Evolutionary conservation across 2,113 vertebrate species (phyloP).

Genomic region (Capricornis sumatraensis): DNA sequence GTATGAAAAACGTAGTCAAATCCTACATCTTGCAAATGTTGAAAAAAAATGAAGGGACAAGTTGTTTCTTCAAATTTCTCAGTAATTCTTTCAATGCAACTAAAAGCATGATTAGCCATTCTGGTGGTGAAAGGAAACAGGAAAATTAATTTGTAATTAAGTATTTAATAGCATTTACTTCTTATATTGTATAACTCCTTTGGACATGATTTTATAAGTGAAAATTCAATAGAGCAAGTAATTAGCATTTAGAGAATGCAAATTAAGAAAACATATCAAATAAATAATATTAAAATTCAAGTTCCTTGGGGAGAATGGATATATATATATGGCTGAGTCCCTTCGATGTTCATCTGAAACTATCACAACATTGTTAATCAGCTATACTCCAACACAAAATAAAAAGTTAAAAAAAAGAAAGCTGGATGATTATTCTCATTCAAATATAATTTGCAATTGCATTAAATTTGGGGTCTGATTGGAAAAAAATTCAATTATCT

Average conservation of each 20-base stretch:
- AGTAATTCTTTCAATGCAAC: background rate
- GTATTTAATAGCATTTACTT: background rate
- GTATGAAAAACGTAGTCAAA: background rate
- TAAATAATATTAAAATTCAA: conserved; percentile 52
- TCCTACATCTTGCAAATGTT: background rate
- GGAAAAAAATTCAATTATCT: background rate
- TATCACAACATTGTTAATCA: background rate
- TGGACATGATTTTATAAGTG: conserved; percentile 34
- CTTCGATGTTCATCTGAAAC: background rate
- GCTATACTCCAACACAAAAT: background rate
- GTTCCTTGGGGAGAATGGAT: background rate
- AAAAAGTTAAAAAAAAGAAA: background rate
- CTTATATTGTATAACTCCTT: background rate
- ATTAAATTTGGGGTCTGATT: background rate
- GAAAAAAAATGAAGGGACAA: background rate
- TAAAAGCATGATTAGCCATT: conserved; percentile 22
- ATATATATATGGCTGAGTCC: background rate
- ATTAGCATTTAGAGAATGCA: conserved; percentile 40
- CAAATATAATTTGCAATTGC: background rate
- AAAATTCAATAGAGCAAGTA: conserved; percentile 54
- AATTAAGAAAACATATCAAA: conserved; percentile 29
- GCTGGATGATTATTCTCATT: background rate
- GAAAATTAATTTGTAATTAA: conserved; percentile 45
- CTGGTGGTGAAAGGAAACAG: background rate
- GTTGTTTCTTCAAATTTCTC: background rate